Conservation (phyloP, 2,113 vertebrate genomes). For the Nannospalax galili region DNA sequence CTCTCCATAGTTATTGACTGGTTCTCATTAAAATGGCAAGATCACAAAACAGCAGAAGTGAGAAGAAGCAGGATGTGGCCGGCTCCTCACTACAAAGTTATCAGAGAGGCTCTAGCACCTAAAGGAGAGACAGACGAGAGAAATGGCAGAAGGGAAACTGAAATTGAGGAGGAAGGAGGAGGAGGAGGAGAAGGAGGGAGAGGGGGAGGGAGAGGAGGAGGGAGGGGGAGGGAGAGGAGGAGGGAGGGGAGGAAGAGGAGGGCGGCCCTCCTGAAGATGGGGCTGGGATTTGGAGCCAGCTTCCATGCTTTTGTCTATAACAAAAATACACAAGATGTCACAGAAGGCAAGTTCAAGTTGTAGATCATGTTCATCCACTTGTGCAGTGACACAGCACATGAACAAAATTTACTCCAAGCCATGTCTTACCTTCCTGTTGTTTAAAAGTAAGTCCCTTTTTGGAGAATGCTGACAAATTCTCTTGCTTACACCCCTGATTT, state of each 20-base stretch:
- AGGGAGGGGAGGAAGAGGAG: neutral
- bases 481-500: neutral
- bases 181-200: neutral
- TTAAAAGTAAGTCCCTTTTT: constrained; percentile 25
- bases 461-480: neutral
- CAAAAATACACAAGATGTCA: constrained; percentile 28
- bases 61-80: constrained; percentile 58
- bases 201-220: neutral
- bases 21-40: constrained; percentile 67
- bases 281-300: neutral
- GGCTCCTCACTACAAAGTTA: constrained; percentile 67
- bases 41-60: constrained; percentile 71
- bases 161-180: neutral
- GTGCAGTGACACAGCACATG: neutral
- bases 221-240: neutral
- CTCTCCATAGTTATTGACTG: constrained; percentile 51
- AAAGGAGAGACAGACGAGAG: constrained; percentile 83
- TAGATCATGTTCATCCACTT: neutral
- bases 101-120: constrained; percentile 72
- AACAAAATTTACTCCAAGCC: neutral
- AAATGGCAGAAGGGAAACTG: constrained; percentile 84
- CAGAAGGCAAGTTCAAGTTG: constrained; percentile 68
- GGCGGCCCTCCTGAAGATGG: neutral
- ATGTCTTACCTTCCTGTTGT: neutral
- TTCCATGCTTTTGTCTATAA: constrained; percentile 33